Percentiles rank a stretch among this genome's conserved stretches.
Evolutionary conservation across 2,113 vertebrate species (phyloP).

Genomic region (Oncorhynchus gorbuscha): DNA sequence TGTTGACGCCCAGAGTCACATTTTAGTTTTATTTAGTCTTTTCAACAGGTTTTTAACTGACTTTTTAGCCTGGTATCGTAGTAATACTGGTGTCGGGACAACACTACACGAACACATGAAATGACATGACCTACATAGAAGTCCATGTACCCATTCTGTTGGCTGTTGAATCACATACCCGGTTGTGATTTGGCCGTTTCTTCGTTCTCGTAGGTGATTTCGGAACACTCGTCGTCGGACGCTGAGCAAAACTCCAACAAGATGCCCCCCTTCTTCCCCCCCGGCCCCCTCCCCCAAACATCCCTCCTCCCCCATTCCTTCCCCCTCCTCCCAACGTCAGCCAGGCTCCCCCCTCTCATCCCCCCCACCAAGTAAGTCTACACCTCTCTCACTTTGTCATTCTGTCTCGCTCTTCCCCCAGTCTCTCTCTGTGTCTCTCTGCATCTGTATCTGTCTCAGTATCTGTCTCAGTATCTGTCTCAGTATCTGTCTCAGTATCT

Average conservation of each 20-base stretch:
- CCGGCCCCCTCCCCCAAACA: not conserved
- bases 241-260: conserved; percentile 87
- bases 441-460: too few species aligned
- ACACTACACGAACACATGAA: not conserved
- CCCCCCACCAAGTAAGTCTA: conserved; percentile 90
- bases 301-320: conserved; percentile 1
- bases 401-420: conserved; percentile 1
- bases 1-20: not conserved
- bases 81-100: not conserved
- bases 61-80: too few species aligned
- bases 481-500: too few species aligned
- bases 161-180: not conserved
- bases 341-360: conserved; percentile 94
- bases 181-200: conserved; percentile 1
- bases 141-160: not conserved
- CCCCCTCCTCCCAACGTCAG: conserved; percentile 77
- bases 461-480: too few species aligned
- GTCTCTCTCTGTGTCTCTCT: not conserved
- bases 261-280: conserved; percentile 92
- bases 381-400: not conserved
- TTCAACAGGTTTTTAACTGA: too few species aligned
- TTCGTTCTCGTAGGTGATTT: conserved; percentile 84
- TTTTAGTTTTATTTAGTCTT: too few species aligned
- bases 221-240: conserved; percentile 85
- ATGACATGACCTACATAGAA: too few species aligned